Evolutionary conservation across 2,888 invertebrate species (phyloP).

Genomic region (Ferrisia virgata): DNA sequence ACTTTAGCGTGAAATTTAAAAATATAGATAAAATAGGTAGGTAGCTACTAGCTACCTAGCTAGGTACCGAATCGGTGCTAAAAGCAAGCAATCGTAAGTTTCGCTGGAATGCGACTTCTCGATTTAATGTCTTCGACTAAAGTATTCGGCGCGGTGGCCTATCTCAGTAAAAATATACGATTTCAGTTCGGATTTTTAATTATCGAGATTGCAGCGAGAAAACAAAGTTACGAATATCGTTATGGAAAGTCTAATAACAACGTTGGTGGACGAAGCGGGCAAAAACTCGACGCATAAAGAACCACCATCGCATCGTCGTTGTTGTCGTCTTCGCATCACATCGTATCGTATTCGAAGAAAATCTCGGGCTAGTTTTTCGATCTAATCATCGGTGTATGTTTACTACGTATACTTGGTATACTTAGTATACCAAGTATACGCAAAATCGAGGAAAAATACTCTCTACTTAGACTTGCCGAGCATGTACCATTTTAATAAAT

Average conservation of each 20-base stretch:
- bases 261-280: no score
- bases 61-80: no score
- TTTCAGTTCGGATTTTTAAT: background rate
- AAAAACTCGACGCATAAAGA: no score
- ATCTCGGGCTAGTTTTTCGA: background rate
- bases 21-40: no score
- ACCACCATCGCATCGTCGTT: no score
- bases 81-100: background rate
- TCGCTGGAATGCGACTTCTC: background rate
- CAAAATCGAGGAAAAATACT: background rate
- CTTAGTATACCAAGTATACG: background rate
- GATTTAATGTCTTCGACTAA: background rate
- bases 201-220: background rate
- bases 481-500: background rate
- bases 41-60: no score
- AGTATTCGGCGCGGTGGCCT: background rate
- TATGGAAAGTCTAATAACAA: background rate
- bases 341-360: background rate
- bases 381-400: background rate
- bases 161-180: background rate
- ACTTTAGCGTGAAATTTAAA: background rate
- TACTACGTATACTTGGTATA: background rate
- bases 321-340: no score
- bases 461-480: background rate
- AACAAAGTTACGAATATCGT: background rate